Base-by-base conservation (phyloP, 2,797 vertebrate species). In the Ciconia nigra region DNA sequence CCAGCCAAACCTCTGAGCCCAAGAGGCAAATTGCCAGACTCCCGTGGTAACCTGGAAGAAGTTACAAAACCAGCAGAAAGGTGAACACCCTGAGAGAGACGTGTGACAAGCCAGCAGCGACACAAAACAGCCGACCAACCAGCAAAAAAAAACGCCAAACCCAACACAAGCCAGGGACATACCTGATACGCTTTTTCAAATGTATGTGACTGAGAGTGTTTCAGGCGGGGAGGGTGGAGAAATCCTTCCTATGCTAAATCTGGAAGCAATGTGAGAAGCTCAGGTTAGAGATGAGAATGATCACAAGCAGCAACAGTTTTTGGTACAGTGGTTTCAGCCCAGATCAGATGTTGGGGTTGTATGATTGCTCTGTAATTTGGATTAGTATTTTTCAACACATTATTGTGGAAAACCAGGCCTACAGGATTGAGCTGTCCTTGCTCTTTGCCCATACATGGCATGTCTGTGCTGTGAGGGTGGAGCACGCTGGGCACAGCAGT, bases 171-270 rank as follows among this genome's bases (percentile, higher is more conserved):
- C 35, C 92, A 63, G 51, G 63, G 83, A 94, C 83, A 0, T 93
- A 96, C 94, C 96, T 94, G 93, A 76, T 49, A 9, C 55, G 79
- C n/a, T 54, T 69, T 91, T 31, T 80, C 90, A 89, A 74, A 55
- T 37, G 26, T 11, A 3, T 51, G 76, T 46, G 81, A 92, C 55
- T 42, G 80, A 67, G 42, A 42, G 58, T 19, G 49, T 82, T 79
- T 85, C 96, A 92, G 80, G 83, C 70, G 12, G 61, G 77, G 65
- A 86, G 41, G 39, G 26, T 73, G 87, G 42, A 80, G 78, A 76
- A 85, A 83, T 96, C 83, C 88, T 96, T 94, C 70, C 95, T 87
- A 72, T 1, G 73, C 90, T 89, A 87, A 51, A 67, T 57, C 74
- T 85, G 84, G 89, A 89, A 87, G 81, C 59, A 71, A 65, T 0